A percentile compares a stretch with the other conserved stretches of the same genome.
Evolutionary conservation across 2,888 invertebrate genomes (phyloP).

Genomic region (Xylocampa areola): DNA sequence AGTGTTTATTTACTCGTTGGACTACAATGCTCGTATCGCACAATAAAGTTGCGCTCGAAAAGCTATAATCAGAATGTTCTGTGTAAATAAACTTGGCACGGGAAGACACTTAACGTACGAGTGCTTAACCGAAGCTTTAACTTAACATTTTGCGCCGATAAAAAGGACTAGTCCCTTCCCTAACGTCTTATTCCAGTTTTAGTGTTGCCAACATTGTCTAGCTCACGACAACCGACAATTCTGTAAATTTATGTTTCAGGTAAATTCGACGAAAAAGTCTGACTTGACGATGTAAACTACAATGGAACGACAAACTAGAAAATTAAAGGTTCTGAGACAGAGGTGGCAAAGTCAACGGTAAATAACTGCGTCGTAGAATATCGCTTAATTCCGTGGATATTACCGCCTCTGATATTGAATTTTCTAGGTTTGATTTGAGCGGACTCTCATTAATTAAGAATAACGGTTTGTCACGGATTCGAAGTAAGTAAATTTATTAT

Average conservation of each 20-base stretch:
- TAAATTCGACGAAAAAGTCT: conserved; percentile 53
- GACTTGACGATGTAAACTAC: conserved; percentile 58
- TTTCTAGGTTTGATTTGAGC: conserved; percentile 1
- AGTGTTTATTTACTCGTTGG: conserved; percentile 61
- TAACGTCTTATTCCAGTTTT: conserved; percentile 75
- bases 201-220: conserved; percentile 71
- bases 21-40: conserved; percentile 61
- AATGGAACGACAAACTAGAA: conserved; percentile 46
- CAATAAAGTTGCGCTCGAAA: conserved; percentile 64
- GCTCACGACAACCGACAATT: conserved; percentile 66
- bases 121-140: conserved; percentile 63
- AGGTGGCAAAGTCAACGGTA: conserved; percentile 32
- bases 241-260: conserved; percentile 74
- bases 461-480: conserved; percentile 18
- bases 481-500: conserved; percentile 29
- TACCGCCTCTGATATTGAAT: conserved; percentile 7
- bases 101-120: conserved; percentile 63
- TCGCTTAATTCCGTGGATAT: not conserved
- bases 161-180: conserved; percentile 55
- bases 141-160: conserved; percentile 66
- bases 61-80: conserved; percentile 67
- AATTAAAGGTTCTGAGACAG: conserved; percentile 11
- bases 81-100: conserved; percentile 65
- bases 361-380: not conserved
- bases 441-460: conserved; percentile 22